phyloP scores from a whole-genome alignment of 2,113 vertebrate species.

The Dunckerocampus dactyliophorus region DNA sequence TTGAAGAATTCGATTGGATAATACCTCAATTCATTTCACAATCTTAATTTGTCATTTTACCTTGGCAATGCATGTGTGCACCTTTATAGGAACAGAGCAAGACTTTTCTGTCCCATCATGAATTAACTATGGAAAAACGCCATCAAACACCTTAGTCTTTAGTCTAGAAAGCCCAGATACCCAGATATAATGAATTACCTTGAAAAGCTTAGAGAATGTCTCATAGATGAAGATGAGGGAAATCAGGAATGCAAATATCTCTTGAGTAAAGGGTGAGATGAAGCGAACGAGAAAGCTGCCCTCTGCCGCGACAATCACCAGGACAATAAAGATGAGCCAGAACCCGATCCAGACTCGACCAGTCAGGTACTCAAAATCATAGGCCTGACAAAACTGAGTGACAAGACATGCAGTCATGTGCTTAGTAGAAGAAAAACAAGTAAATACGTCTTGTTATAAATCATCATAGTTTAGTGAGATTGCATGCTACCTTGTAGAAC shows the following conservation, averaged over 20 bases:
- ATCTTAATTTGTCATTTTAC: background rate
- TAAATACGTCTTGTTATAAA: too few species aligned
- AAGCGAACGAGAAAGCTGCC: conserved; percentile 97
- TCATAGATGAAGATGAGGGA: conserved; percentile 98
- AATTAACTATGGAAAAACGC: too few species aligned
- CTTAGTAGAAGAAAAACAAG: background rate
- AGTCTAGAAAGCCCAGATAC: background rate
- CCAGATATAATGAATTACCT: conserved; percentile 68
- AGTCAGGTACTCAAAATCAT: conserved; percentile 91
- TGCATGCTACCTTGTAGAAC: conserved; percentile 83
- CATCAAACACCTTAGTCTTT: too few species aligned
- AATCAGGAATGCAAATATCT: conserved; percentile 98
- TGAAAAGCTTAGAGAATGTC: conserved; percentile 92
- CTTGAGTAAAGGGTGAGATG: conserved; percentile 97
- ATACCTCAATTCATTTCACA: background rate
- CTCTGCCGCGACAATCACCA: conserved; percentile 90
- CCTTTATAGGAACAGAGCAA: too few species aligned
- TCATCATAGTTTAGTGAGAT: background rate
- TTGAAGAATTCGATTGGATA: too few species aligned
- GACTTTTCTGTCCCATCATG: too few species aligned
- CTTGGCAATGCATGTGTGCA: too few species aligned
- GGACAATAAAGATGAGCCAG: conserved; percentile 92
- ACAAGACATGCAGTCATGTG: background rate
- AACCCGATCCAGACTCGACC: conserved; percentile 96
- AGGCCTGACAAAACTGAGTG: conserved; percentile 87